Conservation (phyloP, 2,888 invertebrate species). For the Diachrysia chrysitis region DNA sequence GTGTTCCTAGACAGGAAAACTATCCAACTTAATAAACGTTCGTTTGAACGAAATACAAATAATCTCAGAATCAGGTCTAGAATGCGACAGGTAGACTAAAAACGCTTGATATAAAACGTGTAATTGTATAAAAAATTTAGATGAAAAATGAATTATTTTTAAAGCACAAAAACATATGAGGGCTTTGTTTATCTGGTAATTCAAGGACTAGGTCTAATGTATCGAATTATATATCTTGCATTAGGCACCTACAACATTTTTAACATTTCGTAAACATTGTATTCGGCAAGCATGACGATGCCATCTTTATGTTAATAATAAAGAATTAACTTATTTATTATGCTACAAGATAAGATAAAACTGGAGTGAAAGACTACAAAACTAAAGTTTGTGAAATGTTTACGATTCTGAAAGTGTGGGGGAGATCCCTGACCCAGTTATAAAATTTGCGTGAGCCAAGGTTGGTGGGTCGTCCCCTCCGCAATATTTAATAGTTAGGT, state of each 20-base stretch:
- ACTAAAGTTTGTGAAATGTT: conserved; percentile 38
- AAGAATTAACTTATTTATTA: conserved; percentile 29
- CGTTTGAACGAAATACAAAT: background rate
- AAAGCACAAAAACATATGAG: background rate
- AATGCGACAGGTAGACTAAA: background rate
- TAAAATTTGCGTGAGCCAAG: conserved; percentile 48
- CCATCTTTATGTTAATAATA: conserved; percentile 11
- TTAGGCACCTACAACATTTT: background rate
- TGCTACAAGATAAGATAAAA: conserved; percentile 37
- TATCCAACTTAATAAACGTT: conserved; percentile 33
- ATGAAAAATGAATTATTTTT: background rate
- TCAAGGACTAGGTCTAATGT: background rate
- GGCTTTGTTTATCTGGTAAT: too few relatives aligned
- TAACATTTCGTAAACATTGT: background rate
- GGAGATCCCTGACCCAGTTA: conserved; percentile 49
- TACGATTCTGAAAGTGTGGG: conserved; percentile 24
- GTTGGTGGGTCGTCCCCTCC: conserved; percentile 26
- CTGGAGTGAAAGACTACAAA: conserved; percentile 8
- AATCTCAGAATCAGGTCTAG: background rate
- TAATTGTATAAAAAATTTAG: too few relatives aligned
- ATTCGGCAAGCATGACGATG: background rate
- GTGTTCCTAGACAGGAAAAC: conserved; percentile 60
- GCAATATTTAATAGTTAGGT: background rate
- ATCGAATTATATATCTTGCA: background rate
- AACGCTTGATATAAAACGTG: background rate